phyloP scores from a whole-genome alignment of 2,113 vertebrate genomes.

The Thunnus thynnus region DNA sequence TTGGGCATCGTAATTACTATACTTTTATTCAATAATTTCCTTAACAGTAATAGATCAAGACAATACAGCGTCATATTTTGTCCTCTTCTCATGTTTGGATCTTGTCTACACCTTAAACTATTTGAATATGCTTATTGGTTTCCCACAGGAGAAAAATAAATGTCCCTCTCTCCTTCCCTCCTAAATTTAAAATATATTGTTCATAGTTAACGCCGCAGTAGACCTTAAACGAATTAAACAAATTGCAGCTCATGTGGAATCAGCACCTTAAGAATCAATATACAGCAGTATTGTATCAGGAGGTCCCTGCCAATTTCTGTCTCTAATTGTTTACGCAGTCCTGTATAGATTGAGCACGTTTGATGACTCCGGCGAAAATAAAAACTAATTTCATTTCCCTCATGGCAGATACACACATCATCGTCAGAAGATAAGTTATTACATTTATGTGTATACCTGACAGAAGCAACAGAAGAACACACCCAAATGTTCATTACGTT shows the following conservation, averaged over 20 bases:
- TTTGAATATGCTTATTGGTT: too few relatives aligned
- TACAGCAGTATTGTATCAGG: background rate
- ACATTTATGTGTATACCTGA: background rate
- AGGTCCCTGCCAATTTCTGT: background rate
- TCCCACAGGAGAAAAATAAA: too few relatives aligned
- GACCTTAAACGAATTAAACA: background rate
- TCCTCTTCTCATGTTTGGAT: background rate
- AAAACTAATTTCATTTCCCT: background rate
- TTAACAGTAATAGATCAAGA: background rate
- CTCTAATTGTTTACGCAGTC: background rate
- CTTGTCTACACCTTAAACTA: background rate
- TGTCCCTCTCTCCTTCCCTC: too few relatives aligned
- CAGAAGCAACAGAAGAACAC: background rate
- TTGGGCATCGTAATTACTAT: background rate
- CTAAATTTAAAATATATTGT: background rate
- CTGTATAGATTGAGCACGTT: background rate
- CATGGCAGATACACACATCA: constrained; percentile 4
- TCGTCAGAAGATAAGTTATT: background rate
- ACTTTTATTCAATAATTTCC: background rate
- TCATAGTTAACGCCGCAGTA: background rate
- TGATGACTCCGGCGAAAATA: background rate
- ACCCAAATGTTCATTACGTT: background rate
- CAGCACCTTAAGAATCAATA: background rate
- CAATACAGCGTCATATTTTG: background rate
- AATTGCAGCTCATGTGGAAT: background rate